phyloP scores from a whole-genome alignment of 1,140 invertebrate species.

The Meloidogyne chitwoodi region DNA sequence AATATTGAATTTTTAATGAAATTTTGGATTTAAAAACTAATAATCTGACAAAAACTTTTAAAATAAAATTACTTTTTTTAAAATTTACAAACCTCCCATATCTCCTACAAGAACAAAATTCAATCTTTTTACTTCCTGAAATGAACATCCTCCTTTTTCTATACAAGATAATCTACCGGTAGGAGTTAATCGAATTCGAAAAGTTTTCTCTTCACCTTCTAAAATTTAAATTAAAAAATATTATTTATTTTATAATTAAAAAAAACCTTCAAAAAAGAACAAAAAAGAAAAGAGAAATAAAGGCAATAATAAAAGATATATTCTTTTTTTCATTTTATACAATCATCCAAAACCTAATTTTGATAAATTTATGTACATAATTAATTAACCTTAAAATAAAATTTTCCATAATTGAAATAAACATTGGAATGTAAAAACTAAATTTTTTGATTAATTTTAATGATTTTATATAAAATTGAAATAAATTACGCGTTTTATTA shows the following conservation, averaged over 20 bases:
- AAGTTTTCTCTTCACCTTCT: neutral
- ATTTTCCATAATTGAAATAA: too few species aligned
- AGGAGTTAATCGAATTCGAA: conserved; percentile 18
- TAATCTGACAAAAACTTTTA: too few species aligned
- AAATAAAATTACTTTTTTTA: neutral
- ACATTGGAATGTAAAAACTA: too few species aligned
- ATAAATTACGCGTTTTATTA: too few species aligned
- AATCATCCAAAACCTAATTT: neutral
- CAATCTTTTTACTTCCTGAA: conserved; percentile 7
- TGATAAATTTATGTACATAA: neutral
- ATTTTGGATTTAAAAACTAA: conserved; percentile 24
- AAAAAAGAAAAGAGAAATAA: neutral
- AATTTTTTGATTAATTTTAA: too few species aligned
- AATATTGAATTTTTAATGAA: neutral
- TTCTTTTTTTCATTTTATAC: neutral
- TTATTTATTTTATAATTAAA: neutral
- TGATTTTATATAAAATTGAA: too few species aligned
- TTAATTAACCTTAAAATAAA: too few species aligned
- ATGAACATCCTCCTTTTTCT: conserved; percentile 15
- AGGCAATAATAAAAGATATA: neutral
- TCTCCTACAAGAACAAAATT: conserved; percentile 51
- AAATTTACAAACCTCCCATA: conserved; percentile 38
- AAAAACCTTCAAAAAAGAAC: neutral
- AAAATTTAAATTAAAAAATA: neutral
- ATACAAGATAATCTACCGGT: conserved; percentile 25